phyloP scores from a whole-genome alignment of 2,113 vertebrate species.

The Bufo bufo region DNA sequence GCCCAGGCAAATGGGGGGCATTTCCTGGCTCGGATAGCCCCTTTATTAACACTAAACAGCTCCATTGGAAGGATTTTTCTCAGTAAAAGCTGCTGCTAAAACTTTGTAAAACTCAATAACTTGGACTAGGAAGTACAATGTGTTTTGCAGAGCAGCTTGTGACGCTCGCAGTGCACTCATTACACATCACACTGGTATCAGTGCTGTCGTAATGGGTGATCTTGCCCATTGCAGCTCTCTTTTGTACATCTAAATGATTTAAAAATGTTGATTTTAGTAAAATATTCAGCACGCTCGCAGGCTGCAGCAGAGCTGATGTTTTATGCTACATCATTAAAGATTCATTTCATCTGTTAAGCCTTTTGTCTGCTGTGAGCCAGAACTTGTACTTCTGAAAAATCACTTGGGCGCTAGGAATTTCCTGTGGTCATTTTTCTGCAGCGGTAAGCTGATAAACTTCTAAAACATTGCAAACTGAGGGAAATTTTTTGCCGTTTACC shows the following conservation, averaged over 20 bases:
- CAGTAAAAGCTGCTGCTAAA: constrained; percentile 8
- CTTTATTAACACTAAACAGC: too few relatives aligned
- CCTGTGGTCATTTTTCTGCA: not conserved
- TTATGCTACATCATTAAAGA: constrained; percentile 46
- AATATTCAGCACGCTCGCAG: constrained; percentile 14
- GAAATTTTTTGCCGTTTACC: not conserved
- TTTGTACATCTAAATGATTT: constrained; percentile 33
- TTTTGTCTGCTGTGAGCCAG: constrained; percentile 25
- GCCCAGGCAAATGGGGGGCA: too few relatives aligned
- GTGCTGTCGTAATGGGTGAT: not conserved
- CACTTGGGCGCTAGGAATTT: constrained; percentile 3
- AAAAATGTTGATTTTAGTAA: constrained; percentile 42
- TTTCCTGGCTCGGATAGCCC: too few relatives aligned
- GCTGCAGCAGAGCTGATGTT: constrained; percentile 22
- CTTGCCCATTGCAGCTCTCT: constrained; percentile 4
- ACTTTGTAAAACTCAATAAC: not conserved
- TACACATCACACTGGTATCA: constrained; percentile 1
- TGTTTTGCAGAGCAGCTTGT: not conserved
- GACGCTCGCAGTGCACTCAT: not conserved
- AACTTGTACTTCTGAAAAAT: not conserved
- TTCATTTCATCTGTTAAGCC: constrained; percentile 10
- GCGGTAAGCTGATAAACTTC: not conserved
- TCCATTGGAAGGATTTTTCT: not conserved
- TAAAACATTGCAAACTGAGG: not conserved
- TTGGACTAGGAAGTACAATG: not conserved